Evolutionary conservation across 2,113 vertebrate genomes (phyloP), one percentile per base, ranked within the genome.

Genomic region (Phrynosoma blainvillii): DNA sequence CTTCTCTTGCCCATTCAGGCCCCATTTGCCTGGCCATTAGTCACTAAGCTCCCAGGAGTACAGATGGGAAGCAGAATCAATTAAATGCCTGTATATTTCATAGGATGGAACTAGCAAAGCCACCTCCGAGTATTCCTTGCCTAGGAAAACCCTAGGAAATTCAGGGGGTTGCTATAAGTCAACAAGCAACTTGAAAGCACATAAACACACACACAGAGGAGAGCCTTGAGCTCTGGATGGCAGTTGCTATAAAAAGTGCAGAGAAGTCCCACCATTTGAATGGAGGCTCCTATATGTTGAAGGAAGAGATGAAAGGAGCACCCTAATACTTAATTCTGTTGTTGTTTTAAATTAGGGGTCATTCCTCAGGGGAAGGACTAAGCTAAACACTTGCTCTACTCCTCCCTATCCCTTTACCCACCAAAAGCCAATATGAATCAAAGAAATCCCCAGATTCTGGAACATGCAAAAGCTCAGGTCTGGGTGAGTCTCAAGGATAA

Each of bases 401-500:
- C 73, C 32, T 18, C 8, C 32, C 40, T 32, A 0, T 40, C 36
- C 79, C 80, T 16, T 40, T 36, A n/a, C 25, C 40, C 40, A 9
- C 79, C n/a, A 18, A 65, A 40, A 36, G 11, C 36, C 62, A 47
- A 27, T 30, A 9, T 42, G 23, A 68, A 82, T 66, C 2, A 27
- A 81, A 68, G 62, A 62, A n/a, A 59, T 14, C 16, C 79, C n/a
- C 8, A 78, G 42, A 23, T 23, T 56, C 52, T 6, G 79, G 79
- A 79, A 65, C n/a, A n/a, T n/a, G n/a, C n/a, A n/a, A n/a, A n/a
- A n/a, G n/a, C 90, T 87, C 36, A 36, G 36, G 36, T 36, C 36
- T 36, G 1, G 36, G 36, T 36, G 36, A 36, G 36, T 36, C 36
- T 36, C 36, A 36, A 36, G 36, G 36, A 36, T 36, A 36, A 36